Evolutionary conservation across 2,113 vertebrate species (phyloP), one percentile per base, ranked within the genome.

Genomic region (Campylomormyrus tamandua): DNA sequence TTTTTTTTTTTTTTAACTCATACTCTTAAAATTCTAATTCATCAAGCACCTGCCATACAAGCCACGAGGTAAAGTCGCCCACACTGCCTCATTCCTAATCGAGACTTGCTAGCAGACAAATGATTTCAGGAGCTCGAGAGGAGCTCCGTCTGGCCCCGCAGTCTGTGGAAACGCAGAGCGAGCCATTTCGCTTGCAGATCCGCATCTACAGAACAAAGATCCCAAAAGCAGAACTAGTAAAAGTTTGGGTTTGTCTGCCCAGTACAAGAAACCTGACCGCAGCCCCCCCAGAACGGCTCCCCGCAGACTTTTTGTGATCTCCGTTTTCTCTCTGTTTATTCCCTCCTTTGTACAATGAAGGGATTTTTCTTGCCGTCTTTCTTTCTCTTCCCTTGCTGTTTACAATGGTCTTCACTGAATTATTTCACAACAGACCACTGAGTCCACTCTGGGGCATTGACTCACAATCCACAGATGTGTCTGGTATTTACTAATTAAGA

Each of bases 401-500:
- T 88, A 83, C 62, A 17, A 13, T 45, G 87, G 31, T 85, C 27
- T 85, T 24, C 53, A 15, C 50, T 45, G 53, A 35, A 58, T 27
- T 89, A 53, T 88, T 90, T 93, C 91, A 92, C 90, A 91, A 90
- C 24, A 89, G 89, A 89, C 88, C 89, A 89, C 70, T 62, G 58
- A 89, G 88, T 83, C 90, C 89, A 92, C 92, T 91, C 92, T 77
- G 92, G 90, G 92, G 74, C 39, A 62, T 91, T 90, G 91, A 92
- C 89, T 93, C 89, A 85, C 70, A 90, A 90, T 90, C 91, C 84
- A 70, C 90, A 89, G 92, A 93, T 92, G 91, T 92, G 93, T 92
- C 92, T 92, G 91, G 49, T 88, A 91, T 93, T 93, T 93, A 84
- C 88, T 91, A 92, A 93, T 92, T 91, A 91, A 89, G 88, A 87